Percentiles rank a stretch among this genome's conserved stretches.
phyloP scores from a whole-genome alignment of 23 tunicate genomes.

The Diplosoma virens region DNA sequence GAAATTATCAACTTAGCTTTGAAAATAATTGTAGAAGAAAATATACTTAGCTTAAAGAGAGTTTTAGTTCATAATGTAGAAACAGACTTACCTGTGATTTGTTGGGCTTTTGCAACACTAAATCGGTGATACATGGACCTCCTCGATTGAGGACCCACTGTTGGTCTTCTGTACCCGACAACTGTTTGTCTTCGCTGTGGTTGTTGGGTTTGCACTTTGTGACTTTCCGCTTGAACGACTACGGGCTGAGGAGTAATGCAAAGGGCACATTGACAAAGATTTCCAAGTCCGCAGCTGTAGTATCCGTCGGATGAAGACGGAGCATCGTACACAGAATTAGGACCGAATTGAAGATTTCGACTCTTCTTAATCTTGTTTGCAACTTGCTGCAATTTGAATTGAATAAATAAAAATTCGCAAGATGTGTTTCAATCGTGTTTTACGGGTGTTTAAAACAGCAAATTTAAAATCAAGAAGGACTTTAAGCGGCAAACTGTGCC shows the following conservation, averaged over 20 bases:
- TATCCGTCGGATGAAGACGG: constrained; percentile 55
- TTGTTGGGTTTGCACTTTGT: neutral
- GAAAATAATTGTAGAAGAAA: no score
- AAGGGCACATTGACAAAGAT: constrained; percentile 72
- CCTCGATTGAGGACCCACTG: neutral
- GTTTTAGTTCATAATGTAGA: neutral
- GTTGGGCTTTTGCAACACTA: constrained; percentile 50
- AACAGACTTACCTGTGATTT: constrained; percentile 15
- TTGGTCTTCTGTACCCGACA: neutral
- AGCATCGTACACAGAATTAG: constrained; percentile 29
- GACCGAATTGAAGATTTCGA: constrained; percentile 31
- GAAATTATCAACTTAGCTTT: no score
- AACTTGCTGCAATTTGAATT: constrained; percentile 49
- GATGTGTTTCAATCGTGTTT: no score
- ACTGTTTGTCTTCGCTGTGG: constrained; percentile 1
- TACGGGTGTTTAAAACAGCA: no score
- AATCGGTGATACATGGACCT: constrained; percentile 31
- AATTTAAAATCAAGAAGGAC: no score
- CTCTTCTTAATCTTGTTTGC: constrained; percentile 8
- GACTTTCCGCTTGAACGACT: constrained; percentile 30
- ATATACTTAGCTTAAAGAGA: no score
- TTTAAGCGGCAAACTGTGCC: no score
- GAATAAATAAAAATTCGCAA: no score
- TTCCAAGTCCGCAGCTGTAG: constrained; percentile 79
- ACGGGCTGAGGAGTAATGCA: constrained; percentile 57